Percentiles rank a stretch among this genome's conserved stretches.
Evolutionary conservation across 2,113 vertebrate species (phyloP).

Genomic region (Arenaria interpres): DNA sequence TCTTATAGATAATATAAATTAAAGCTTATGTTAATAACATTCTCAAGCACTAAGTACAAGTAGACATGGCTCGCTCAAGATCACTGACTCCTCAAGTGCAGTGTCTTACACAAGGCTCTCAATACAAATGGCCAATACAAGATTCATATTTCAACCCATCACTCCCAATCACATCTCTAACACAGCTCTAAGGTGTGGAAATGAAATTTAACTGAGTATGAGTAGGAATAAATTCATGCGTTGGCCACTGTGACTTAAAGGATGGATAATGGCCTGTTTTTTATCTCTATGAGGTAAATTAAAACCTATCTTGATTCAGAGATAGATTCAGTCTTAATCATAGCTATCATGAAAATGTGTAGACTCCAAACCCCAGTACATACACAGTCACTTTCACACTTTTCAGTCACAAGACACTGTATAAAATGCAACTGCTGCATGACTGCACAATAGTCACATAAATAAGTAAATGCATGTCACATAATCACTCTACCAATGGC

Average conservation of each 20-base stretch:
- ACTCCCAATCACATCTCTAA: neutral
- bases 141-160: neutral
- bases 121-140: neutral
- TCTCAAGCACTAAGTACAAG: neutral
- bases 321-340: neutral
- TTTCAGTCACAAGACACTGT: neutral
- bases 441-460: neutral
- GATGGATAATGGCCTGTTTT: neutral
- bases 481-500: neutral
- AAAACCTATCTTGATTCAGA: neutral
- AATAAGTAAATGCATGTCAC: neutral
- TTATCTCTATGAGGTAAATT: neutral
- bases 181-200: neutral
- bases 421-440: neutral
- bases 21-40: neutral
- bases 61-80: neutral
- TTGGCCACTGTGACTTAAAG: neutral
- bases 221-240: neutral
- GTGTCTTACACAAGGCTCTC: neutral
- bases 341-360: neutral
- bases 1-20: neutral
- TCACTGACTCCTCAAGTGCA: neutral
- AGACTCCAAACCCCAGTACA: neutral
- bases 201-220: neutral
- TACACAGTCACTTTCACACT: neutral